These are phyloP conservation scores for Yasuhikotakia modesta DNA, from an alignment of 2,797 vertebrate genomes.

Conservation along the genomic window DNA sequence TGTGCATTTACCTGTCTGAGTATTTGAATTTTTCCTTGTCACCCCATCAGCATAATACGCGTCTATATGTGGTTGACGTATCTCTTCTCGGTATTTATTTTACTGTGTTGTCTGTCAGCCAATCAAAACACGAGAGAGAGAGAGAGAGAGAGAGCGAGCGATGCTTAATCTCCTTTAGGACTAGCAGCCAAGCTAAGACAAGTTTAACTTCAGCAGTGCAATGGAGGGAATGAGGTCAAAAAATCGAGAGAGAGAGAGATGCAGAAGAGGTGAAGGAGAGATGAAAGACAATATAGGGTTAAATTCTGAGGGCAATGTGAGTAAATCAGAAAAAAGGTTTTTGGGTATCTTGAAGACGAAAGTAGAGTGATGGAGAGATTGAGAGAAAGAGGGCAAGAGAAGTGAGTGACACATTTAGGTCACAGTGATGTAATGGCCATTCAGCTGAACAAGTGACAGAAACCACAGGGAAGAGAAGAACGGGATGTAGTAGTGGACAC, in stretches of 20 bases:
- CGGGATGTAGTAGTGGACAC: conserved; percentile 62
- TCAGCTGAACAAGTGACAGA: conserved; percentile 82
- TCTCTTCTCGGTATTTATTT: not conserved
- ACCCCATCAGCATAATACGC: not conserved
- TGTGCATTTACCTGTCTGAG: not conserved
- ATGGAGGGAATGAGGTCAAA: conserved; percentile 12
- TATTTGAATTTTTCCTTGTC: not conserved
- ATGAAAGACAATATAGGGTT: conserved; percentile 43
- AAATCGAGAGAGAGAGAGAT: conserved; percentile 28
- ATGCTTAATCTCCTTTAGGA: not conserved
- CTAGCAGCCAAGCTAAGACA: not conserved
- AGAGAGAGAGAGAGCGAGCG: not conserved
- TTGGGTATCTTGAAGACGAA: conserved; percentile 57
- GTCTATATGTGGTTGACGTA: not conserved
- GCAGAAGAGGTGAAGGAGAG: not conserved
- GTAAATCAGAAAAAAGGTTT: conserved; percentile 33
- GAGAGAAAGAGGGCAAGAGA: conserved; percentile 62
- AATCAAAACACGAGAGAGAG: not conserved
- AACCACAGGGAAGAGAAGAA: conserved; percentile 67
- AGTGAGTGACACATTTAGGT: conserved; percentile 84
- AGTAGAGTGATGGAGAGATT: conserved; percentile 26
- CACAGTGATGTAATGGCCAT: conserved; percentile 80
- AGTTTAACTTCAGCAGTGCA: conserved; percentile 10
- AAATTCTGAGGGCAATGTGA: conserved; percentile 30
- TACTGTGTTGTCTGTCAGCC: not conserved